Percentiles rank a stretch among this genome's conserved stretches.
These are phyloP conservation scores for Philereme transversata DNA, from an alignment of 2,888 invertebrate genomes.

Conservation along the genomic window DNA sequence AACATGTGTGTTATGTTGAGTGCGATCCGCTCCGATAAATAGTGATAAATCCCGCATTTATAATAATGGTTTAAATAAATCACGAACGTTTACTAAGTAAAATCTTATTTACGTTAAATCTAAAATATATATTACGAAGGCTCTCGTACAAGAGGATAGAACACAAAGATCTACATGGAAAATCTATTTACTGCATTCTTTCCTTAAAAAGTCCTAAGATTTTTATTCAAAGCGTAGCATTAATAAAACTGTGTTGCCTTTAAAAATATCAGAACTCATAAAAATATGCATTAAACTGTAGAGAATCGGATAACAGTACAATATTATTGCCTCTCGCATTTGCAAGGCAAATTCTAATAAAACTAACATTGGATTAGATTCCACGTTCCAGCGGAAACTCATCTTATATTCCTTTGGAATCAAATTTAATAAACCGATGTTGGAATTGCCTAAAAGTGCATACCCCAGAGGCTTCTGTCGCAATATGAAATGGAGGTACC, in stretches of 20 bases:
- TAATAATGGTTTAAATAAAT: too few relatives aligned
- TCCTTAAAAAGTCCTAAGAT: too few relatives aligned
- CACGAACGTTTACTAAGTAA: too few relatives aligned
- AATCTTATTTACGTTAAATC: too few relatives aligned
- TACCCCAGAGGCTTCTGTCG: conserved; percentile 1
- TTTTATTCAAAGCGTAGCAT: not conserved
- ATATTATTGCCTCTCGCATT: conserved; percentile 18
- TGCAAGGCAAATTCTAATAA: conserved; percentile 24
- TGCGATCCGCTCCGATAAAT: too few relatives aligned
- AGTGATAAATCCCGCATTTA: too few relatives aligned
- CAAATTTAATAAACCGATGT: conserved; percentile 21
- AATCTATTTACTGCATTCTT: too few relatives aligned
- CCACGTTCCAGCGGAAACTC: conserved; percentile 6
- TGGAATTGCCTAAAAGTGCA: conserved; percentile 5
- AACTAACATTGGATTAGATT: conserved; percentile 8
- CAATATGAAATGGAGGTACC: conserved; percentile 4
- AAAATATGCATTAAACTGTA: conserved; percentile 4
- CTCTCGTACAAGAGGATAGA: too few relatives aligned
- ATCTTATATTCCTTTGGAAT: conserved; percentile 11
- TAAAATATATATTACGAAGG: too few relatives aligned
- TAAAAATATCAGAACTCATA: not conserved
- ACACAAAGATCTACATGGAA: too few relatives aligned
- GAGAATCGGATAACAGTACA: conserved; percentile 4
- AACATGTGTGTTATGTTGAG: too few relatives aligned
- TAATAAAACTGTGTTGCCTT: conserved; percentile 4